Base-by-base conservation (phyloP, 2,797 vertebrate species). In the Benthosema pterotum region DNA sequence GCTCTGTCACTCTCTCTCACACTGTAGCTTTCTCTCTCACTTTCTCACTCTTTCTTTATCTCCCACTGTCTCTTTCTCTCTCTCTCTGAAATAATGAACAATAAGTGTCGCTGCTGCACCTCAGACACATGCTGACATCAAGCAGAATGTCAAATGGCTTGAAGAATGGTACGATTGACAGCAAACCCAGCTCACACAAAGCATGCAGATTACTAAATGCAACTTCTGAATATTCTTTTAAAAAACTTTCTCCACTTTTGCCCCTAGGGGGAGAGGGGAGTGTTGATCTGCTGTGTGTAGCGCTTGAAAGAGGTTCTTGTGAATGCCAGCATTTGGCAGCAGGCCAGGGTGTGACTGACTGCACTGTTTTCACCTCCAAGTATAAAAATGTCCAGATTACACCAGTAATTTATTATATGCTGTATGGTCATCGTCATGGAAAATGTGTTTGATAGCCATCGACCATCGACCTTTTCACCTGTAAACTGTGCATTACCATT, bases 81-180 rank as follows among this genome's bases (percentile, higher is more conserved):
- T 57, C 65, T 78, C 69, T 83, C 77, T 79, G 88, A 89, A 88
- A 91, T 91, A 87, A 90, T 86, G 89, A 91, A 91, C 87, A 91
- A 90, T 91, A 88, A 88, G 78, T 84, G 83, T 90, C 85, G 52
- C 83, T 82, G 79, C 80, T 71, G 75, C 83, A 88, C 87, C 88
- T 90, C 87, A 88, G 83, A 87, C 86, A 81, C 80, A 82, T 72
- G 80, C 79, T 78, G 53, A 90, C 88, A 89, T 88, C 89, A 91
- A 90, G 90, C 85, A 86, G 90, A 89, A 91, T 90, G 89, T 89
- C 90, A 90, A 83, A 91, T 87, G 84, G 85, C 84, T 84, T 72
- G 70, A 82, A 87, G 83, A 88, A 71, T 11, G 65, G 50, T 79
- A 77, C 81, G 77, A 89, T 85, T 89, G 87, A 88, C 87, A 89